These are phyloP conservation scores for Melanotaenia trifasciata DNA, from an alignment of 2,797 vertebrate species.

Conservation along the genomic window DNA sequence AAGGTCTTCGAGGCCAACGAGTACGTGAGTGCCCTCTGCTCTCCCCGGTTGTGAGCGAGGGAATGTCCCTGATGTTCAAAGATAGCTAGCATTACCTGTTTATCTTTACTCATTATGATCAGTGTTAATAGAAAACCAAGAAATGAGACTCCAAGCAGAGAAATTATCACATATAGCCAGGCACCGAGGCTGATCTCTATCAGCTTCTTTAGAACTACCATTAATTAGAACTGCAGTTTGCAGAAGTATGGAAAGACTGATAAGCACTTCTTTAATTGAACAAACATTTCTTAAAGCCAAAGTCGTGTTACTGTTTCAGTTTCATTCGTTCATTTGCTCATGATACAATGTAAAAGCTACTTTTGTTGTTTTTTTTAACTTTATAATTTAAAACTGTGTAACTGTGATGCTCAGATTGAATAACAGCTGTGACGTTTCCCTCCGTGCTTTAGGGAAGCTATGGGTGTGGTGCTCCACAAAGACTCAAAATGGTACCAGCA, in stretches of 20 bases:
- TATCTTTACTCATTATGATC: neutral
- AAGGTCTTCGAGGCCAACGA: slow-evolving; percentile 92
- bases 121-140: neutral
- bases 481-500: slow-evolving; percentile 98
- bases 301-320: neutral
- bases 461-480: slow-evolving; percentile 95
- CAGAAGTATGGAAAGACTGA: neutral
- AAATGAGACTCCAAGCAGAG: neutral
- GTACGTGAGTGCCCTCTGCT: slow-evolving; percentile 79
- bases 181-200: neutral
- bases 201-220: neutral
- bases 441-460: slow-evolving; percentile 85
- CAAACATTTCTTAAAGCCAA: neutral
- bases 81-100: neutral
- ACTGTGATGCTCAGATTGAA: neutral
- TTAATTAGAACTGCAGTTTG: neutral
- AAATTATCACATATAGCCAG: neutral
- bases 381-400: neutral
- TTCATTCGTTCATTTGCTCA: neutral
- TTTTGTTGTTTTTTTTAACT: neutral
- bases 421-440: neutral
- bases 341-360: neutral
- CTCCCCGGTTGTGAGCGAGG: slow-evolving; percentile 19
- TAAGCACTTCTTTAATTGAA: neutral
- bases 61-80: neutral